These are phyloP conservation scores for Hestina assimilis DNA, from an alignment of 1,140 invertebrate species.

Conservation along the genomic window DNA sequence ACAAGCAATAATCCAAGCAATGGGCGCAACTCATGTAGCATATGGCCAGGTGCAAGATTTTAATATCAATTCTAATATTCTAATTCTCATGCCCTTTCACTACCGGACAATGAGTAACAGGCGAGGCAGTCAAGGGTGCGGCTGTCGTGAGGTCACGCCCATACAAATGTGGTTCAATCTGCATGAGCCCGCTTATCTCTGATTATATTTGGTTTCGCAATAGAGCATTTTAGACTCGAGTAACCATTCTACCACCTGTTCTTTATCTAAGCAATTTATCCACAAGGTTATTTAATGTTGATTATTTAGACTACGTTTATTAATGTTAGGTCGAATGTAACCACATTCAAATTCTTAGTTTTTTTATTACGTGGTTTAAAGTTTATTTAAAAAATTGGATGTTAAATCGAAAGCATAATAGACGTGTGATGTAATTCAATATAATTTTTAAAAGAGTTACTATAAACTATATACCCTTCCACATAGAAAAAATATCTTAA, in stretches of 20 bases:
- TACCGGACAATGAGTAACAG: conserved; percentile 34
- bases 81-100: conserved; percentile 38
- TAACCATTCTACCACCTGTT: conserved; percentile 14
- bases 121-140: conserved; percentile 37
- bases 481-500: too few species aligned
- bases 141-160: conserved; percentile 40
- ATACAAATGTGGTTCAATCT: conserved; percentile 32
- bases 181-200: conserved; percentile 32
- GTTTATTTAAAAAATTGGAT: too few species aligned
- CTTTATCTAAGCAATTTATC: conserved; percentile 1
- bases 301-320: conserved; percentile 5
- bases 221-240: conserved; percentile 6
- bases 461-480: too few species aligned
- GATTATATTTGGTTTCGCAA: conserved; percentile 30
- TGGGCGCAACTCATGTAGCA: too few species aligned
- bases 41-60: neutral
- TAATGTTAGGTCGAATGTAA: too few species aligned
- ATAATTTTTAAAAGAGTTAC: too few species aligned
- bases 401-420: too few species aligned
- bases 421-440: too few species aligned
- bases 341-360: too few species aligned
- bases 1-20: too few species aligned
- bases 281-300: conserved; percentile 1
- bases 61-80: conserved; percentile 4
- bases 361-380: too few species aligned